These are phyloP conservation scores for pig (Sus scrofa) DNA, from an alignment of 2,113 vertebrate species.

Conservation along the genomic window DNA sequence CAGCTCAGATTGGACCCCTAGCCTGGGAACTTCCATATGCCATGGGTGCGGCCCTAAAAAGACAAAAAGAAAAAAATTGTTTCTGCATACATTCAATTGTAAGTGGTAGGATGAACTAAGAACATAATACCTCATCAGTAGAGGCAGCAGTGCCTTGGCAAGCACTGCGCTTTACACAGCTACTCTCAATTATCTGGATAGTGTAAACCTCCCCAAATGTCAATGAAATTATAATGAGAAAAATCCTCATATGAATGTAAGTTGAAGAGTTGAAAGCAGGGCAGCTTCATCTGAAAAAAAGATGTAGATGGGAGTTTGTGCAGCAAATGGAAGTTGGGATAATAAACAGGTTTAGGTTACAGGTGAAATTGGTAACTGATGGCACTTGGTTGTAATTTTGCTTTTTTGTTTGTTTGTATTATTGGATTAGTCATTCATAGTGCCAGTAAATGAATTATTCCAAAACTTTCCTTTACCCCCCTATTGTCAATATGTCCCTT, in stretches of 20 bases:
- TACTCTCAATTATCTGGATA: background rate
- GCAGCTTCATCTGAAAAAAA: background rate
- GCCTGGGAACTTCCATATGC: too few relatives aligned
- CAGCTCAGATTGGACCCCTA: too few relatives aligned
- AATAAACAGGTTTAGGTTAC: background rate
- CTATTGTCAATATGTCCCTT: background rate
- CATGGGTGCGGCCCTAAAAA: too few relatives aligned
- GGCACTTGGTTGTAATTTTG: background rate
- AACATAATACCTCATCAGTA: background rate
- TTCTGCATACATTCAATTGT: background rate
- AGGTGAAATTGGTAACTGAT: background rate
- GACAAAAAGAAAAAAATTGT: background rate
- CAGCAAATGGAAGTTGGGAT: background rate
- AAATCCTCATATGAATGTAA: background rate
- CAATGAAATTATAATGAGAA: background rate
- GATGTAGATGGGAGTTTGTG: background rate
- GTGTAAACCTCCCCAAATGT: background rate
- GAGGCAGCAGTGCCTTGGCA: background rate
- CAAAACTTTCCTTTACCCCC: background rate
- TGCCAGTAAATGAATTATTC: background rate
- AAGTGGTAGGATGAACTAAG: background rate
- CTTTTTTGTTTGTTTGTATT: background rate
- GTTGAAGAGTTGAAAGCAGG: too few relatives aligned
- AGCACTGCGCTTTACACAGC: accelerated
- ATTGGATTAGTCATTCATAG: background rate